A percentile compares a stretch with the other conserved stretches of the same genome.
These are phyloP conservation scores for Diorhabda sublineata DNA, from an alignment of 1,140 invertebrate genomes.

Conservation along the genomic window DNA sequence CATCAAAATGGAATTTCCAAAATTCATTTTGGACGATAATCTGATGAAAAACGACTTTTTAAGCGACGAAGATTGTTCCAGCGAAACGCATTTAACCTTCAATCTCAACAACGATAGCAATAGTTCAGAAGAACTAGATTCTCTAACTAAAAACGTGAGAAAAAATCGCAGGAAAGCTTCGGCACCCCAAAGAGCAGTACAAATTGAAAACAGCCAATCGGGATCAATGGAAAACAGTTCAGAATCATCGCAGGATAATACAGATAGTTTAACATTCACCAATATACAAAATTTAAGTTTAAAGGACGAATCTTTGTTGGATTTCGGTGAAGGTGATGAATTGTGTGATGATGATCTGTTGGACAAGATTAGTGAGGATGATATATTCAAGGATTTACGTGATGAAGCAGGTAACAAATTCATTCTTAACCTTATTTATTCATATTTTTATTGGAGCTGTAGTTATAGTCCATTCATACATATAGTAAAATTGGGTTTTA, in stretches of 20 bases:
- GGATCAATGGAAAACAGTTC: constrained; percentile 21
- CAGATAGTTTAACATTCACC: constrained; percentile 14
- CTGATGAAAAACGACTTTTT: constrained; percentile 15
- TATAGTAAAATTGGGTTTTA: no score
- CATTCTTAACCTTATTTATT: no score
- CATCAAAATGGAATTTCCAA: constrained; percentile 17
- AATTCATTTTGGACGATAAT: constrained; percentile 13
- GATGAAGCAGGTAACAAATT: constrained; percentile 34
- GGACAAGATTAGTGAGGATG: constrained; percentile 32
- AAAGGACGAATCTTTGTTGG: constrained; percentile 11
- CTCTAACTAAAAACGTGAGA: constrained; percentile 11
- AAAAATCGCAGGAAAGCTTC: constrained; percentile 18
- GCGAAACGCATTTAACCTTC: constrained; percentile 13
- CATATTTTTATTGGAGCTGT: no score
- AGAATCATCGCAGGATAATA: constrained; percentile 24
- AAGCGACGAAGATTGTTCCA: constrained; percentile 19
- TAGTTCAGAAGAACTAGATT: constrained; percentile 14
- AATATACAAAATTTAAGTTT: constrained; percentile 15
- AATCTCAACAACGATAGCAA: constrained; percentile 18
- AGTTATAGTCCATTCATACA: no score
- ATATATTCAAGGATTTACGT: constrained; percentile 40
- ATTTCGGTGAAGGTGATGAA: constrained; percentile 17
- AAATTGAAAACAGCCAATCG: constrained; percentile 14
- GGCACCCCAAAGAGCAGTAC: constrained; percentile 20
- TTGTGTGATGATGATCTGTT: constrained; percentile 33